Evolutionary conservation across 1,140 invertebrate species (phyloP).

Genomic region (Ridgeia piscesae): DNA sequence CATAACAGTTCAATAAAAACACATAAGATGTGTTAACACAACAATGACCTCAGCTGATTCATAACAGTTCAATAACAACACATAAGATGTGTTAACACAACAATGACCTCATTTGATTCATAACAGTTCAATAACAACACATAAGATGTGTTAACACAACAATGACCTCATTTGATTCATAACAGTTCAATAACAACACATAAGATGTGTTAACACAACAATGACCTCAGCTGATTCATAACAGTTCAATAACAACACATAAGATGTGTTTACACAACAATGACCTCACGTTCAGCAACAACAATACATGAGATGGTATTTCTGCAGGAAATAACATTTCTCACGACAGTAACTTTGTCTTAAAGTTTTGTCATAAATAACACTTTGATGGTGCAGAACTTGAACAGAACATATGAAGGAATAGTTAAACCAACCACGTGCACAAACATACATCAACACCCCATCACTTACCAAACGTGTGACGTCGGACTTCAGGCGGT

Average conservation of each 20-base stretch:
- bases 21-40: no score
- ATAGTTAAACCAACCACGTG: no score
- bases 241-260: neutral
- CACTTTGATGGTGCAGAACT: no score
- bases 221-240: neutral
- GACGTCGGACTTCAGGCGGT: slow-evolving; percentile 78
- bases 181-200: slow-evolving; percentile 60
- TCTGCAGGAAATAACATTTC: no score
- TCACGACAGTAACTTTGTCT: no score
- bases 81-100: slow-evolving; percentile 61
- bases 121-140: slow-evolving; percentile 60
- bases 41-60: no score
- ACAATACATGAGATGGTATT: no score
- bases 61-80: slow-evolving; percentile 56
- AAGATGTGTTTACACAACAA: neutral
- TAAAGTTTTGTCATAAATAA: no score
- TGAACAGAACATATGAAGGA: no score
- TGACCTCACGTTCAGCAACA: no score
- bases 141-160: slow-evolving; percentile 60
- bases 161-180: neutral
- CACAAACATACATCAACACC: neutral
- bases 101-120: neutral
- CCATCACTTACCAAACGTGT: slow-evolving; percentile 69
- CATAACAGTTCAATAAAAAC: no score
- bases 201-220: slow-evolving; percentile 60